A percentile compares a stretch with the other conserved stretches of the same genome.
Evolutionary conservation across 2,888 invertebrate species (phyloP).

Genomic region (Zhuqinia jingwanae): DNA sequence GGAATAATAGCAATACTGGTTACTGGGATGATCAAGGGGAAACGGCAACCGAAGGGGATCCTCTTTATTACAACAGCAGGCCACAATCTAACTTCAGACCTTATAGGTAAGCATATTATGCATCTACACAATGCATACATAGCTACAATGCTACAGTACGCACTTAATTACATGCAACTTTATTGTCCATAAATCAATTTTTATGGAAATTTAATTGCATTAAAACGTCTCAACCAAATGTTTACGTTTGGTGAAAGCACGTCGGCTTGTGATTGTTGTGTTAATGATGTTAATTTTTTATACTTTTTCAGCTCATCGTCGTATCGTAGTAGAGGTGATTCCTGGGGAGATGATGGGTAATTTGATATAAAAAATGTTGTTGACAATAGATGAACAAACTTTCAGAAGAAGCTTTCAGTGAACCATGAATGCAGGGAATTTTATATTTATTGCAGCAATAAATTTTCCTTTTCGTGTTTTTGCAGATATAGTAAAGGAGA

Average conservation of each 20-base stretch:
- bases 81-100: slow-evolving; percentile 85
- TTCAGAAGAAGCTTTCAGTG: too few species aligned
- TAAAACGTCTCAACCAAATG: too few species aligned
- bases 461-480: slow-evolving; percentile 32
- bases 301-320: slow-evolving; percentile 56
- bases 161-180: not conserved
- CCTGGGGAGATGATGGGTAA: slow-evolving; percentile 66
- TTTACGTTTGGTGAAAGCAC: too few species aligned
- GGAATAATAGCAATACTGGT: slow-evolving; percentile 49
- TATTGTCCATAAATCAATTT: slow-evolving; percentile 49
- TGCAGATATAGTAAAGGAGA: slow-evolving; percentile 74
- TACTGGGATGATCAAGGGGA: slow-evolving; percentile 78
- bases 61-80: slow-evolving; percentile 93
- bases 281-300: not conserved
- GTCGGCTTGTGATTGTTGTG: not conserved
- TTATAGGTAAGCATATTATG: slow-evolving; percentile 82
- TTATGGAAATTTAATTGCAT: slow-evolving; percentile 48
- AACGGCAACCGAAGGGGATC: slow-evolving; percentile 82
- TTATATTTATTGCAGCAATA: not conserved
- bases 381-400: not conserved
- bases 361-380: slow-evolving; percentile 6
- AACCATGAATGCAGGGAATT: not conserved
- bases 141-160: too few species aligned
- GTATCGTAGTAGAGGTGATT: slow-evolving; percentile 59
- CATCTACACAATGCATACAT: too few species aligned